Percentiles rank a stretch among this genome's conserved stretches.
Evolutionary conservation across 2,113 vertebrate species (phyloP).

Genomic region (Suricata suricatta): DNA sequence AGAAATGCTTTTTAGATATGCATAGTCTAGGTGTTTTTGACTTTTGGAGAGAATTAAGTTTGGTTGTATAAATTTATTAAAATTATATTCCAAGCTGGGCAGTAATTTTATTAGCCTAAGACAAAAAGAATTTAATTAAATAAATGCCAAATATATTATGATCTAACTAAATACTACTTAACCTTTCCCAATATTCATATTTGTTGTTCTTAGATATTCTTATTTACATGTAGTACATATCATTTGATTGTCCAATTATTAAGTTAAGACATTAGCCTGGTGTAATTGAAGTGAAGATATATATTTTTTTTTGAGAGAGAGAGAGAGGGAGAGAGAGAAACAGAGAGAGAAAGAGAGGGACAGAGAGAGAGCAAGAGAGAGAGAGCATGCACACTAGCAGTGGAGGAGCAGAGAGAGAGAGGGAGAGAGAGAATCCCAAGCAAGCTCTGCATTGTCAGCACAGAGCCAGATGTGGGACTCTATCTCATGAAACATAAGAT

Average conservation of each 20-base stretch:
- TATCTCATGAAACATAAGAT: too few relatives aligned
- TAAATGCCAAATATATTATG: conserved; percentile 48
- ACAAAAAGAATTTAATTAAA: not conserved
- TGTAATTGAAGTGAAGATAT: conserved; percentile 35
- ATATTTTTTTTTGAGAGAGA: too few relatives aligned
- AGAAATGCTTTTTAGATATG: not conserved
- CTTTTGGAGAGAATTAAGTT: not conserved
- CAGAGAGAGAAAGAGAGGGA: too few relatives aligned
- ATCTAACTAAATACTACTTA: conserved; percentile 61
- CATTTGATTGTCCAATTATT: conserved; percentile 9
- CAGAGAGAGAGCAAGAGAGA: too few relatives aligned
- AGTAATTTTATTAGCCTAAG: not conserved
- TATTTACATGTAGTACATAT: not conserved
- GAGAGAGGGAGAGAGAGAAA: too few relatives aligned
- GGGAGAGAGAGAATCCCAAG: too few relatives aligned
- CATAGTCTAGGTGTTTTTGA: not conserved
- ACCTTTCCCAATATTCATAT: not conserved
- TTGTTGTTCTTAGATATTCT: conserved; percentile 51
- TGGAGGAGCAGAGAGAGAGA: too few relatives aligned
- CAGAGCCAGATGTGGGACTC: too few relatives aligned
- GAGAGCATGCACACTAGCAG: too few relatives aligned
- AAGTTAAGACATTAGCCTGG: conserved; percentile 54
- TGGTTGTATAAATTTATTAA: not conserved
- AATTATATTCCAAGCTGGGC: not conserved
- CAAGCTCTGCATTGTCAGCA: too few relatives aligned